Percentiles rank a stretch among this genome's conserved stretches.
Evolutionary conservation across 2,797 vertebrate genomes (phyloP).

Genomic region (Halcyon leucocephala): DNA sequence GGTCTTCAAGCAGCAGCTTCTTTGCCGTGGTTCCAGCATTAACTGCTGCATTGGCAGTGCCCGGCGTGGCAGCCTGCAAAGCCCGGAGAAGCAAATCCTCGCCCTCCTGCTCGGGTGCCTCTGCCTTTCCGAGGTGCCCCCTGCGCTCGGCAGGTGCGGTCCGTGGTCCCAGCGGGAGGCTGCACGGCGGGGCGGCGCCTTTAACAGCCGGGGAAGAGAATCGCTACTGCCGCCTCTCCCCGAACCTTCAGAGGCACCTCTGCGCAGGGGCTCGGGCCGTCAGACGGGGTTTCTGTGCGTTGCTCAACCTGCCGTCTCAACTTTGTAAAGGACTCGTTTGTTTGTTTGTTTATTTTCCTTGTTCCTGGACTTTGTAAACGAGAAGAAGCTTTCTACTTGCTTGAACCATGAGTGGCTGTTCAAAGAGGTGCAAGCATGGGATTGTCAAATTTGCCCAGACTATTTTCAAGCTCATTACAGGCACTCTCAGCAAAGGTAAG

Average conservation of each 20-base stretch:
- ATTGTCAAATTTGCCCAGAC: conserved; percentile 89
- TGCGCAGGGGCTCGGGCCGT: background rate
- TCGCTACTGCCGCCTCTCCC: background rate
- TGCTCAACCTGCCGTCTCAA: background rate
- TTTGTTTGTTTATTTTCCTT: background rate
- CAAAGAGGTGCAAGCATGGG: conserved; percentile 89
- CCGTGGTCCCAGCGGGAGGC: background rate
- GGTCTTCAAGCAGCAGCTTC: background rate
- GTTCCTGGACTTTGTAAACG: background rate
- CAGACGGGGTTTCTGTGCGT: background rate
- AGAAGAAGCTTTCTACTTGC: background rate
- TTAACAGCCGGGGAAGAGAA: background rate
- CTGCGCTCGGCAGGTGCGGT: background rate
- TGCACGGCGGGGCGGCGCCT: background rate
- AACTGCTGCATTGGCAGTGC: conserved; percentile 66
- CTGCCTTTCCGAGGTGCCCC: background rate
- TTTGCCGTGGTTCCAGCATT: conserved; percentile 32
- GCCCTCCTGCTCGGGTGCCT: background rate
- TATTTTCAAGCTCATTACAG: conserved; percentile 89
- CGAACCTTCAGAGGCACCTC: background rate
- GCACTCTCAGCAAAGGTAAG: conserved; percentile 93
- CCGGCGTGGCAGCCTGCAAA: conserved; percentile 36
- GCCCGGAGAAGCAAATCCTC: background rate
- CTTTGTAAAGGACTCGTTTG: background rate
- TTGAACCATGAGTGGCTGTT: conserved; percentile 87